Conservation (phyloP, 2,888 invertebrate genomes). For the Poecilus cupreus region DNA sequence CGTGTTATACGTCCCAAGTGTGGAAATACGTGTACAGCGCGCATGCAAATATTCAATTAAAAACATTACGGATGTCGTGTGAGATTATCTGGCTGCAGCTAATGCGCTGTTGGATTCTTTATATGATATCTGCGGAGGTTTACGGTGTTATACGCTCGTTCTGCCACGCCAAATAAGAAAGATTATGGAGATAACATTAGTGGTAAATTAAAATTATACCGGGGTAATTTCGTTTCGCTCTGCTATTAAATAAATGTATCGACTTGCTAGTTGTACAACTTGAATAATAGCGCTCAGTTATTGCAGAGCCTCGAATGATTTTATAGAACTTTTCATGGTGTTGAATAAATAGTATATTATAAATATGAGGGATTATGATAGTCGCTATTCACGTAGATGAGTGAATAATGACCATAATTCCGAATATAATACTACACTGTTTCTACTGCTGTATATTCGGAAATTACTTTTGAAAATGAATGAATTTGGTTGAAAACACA, state of each 20-base stretch:
- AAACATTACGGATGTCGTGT: slow-evolving; percentile 22
- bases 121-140: background rate
- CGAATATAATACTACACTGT: no score
- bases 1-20: background rate
- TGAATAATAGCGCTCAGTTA: no score
- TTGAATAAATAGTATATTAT: no score
- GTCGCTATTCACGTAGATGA: no score
- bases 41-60: slow-evolving; percentile 40
- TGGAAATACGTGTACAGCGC: background rate
- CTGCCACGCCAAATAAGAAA: background rate
- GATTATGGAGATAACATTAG: background rate
- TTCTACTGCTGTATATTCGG: no score
- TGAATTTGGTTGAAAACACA: no score
- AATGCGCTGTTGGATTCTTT: background rate
- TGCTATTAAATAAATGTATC: background rate
- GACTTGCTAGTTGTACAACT: no score
- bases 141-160: background rate
- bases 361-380: no score
- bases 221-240: background rate
- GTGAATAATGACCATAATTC: no score
- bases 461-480: no score
- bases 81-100: background rate
- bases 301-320: no score
- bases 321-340: no score
- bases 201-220: background rate